These are phyloP conservation scores for Acanthurus lineatus DNA, from an alignment of 2,797 vertebrate genomes.

Conservation along the genomic window DNA sequence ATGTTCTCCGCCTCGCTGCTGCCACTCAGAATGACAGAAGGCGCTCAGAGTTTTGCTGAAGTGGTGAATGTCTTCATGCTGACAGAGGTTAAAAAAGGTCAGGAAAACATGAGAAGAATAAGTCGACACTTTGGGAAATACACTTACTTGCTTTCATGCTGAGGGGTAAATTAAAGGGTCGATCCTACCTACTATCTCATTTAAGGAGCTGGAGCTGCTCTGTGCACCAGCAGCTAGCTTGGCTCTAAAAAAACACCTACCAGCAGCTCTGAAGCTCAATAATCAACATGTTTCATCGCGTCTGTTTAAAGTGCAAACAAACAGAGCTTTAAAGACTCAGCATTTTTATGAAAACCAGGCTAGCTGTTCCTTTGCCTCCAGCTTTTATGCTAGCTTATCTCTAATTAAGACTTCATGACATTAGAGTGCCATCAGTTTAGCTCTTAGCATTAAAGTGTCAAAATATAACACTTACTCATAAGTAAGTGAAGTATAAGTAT, in stretches of 20 bases:
- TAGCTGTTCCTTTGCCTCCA: background rate
- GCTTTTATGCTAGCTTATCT: background rate
- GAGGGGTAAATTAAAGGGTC: background rate
- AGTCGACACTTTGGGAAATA: background rate
- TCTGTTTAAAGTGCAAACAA: background rate
- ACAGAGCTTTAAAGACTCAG: no score
- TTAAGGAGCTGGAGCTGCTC: background rate
- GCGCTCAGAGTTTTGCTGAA: background rate
- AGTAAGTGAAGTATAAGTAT: no score
- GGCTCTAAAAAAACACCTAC: background rate
- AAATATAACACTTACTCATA: no score
- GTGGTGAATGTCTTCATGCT: background rate
- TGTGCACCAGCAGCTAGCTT: background rate
- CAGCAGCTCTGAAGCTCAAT: background rate
- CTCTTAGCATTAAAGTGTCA: no score
- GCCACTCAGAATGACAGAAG: background rate
- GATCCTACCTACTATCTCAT: background rate
- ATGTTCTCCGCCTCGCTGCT: background rate
- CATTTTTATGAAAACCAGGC: background rate
- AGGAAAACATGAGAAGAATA: background rate
- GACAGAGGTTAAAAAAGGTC: constrained; percentile 4
- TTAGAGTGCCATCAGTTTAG: no score
- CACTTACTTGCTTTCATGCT: background rate
- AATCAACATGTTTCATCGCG: background rate
- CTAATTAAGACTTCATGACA: no score